phyloP scores from a whole-genome alignment of 2,888 invertebrate genomes.

The Seira sanloemensis region DNA sequence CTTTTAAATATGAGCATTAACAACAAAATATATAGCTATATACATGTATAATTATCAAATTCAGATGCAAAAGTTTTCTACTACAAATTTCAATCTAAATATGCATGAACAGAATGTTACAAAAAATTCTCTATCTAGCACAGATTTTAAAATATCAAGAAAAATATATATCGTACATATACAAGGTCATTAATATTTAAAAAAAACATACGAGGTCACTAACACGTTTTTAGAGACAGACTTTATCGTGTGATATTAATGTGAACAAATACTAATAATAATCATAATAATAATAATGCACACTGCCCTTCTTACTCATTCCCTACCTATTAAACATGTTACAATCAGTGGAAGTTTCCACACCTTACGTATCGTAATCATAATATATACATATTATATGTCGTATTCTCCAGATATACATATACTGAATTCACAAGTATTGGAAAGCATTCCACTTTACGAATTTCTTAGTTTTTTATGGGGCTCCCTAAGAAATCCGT shows the following conservation, averaged over 20 bases:
- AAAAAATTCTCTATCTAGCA: neutral
- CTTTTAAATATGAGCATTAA: neutral
- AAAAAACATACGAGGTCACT: neutral
- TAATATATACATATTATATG: no score
- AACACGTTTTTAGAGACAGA: slow-evolving; percentile 16
- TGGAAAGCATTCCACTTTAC: slow-evolving; percentile 1
- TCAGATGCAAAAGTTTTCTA: neutral
- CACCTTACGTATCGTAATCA: slow-evolving; percentile 5
- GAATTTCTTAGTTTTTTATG: neutral
- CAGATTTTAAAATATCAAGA: neutral
- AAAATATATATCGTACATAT: neutral
- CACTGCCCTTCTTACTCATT: slow-evolving; percentile 13
- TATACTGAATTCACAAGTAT: neutral
- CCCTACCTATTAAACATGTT: neutral
- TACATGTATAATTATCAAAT: neutral
- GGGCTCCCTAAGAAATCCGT: no score
- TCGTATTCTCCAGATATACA: no score
- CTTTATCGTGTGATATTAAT: slow-evolving; percentile 16
- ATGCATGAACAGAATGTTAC: slow-evolving; percentile 7
- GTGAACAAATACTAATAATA: neutral
- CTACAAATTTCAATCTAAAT: neutral
- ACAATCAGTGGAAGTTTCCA: slow-evolving; percentile 16
- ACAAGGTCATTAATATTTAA: no score
- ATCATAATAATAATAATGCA: neutral
- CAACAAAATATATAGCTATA: neutral